phyloP scores from a whole-genome alignment of 1,140 invertebrate species.

The Listronotus oregonensis region DNA sequence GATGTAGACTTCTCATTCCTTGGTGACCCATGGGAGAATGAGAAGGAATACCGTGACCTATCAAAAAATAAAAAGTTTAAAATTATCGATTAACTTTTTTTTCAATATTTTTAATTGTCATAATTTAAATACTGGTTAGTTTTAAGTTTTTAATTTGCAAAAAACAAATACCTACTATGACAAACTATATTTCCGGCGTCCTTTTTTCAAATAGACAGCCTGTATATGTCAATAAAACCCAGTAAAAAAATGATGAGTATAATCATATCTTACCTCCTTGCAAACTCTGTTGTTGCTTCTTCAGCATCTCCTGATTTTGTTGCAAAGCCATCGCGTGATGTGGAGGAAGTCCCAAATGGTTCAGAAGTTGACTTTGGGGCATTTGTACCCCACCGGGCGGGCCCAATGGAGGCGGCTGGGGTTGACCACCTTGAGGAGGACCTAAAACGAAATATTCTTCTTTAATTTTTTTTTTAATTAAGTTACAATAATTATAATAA shows the following conservation, averaged over 20 bases:
- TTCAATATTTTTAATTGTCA: no score
- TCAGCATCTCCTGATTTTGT: constrained; percentile 61
- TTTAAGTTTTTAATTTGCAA: no score
- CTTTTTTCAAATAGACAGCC: no score
- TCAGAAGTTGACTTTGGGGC: constrained; percentile 56
- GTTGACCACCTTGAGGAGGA: constrained; percentile 51
- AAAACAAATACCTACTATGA: no score
- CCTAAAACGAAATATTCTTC: constrained; percentile 5
- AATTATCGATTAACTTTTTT: no score
- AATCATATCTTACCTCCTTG: constrained; percentile 51
- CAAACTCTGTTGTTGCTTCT: constrained; percentile 60
- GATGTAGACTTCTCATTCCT: constrained; percentile 71
- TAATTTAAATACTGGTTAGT: no score
- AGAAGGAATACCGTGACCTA: constrained; percentile 54
- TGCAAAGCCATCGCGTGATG: constrained; percentile 66
- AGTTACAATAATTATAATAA: no score
- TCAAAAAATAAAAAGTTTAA: not conserved
- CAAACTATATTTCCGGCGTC: no score
- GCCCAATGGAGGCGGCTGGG: constrained; percentile 56
- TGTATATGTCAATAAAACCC: no score
- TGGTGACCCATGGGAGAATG: constrained; percentile 67
- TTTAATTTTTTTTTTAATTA: not conserved
- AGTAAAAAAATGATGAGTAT: no score
- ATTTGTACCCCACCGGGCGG: constrained; percentile 57
- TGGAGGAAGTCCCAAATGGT: constrained; percentile 67